phyloP scores from a whole-genome alignment of 2,888 invertebrate genomes.

The Scaptomyza cyrtandrae region DNA sequence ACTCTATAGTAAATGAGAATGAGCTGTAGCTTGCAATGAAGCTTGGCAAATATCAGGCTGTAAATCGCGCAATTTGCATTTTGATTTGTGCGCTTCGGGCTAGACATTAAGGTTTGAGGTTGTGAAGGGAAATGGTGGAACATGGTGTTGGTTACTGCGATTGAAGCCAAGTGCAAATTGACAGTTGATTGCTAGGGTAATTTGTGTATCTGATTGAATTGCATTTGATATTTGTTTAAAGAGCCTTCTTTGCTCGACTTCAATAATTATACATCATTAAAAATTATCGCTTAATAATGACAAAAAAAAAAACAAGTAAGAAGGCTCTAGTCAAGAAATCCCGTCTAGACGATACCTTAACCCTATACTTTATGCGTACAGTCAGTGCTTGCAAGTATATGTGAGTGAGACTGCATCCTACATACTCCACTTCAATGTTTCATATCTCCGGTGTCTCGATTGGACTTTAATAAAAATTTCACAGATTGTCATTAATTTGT shows the following conservation, averaged over 20 bases:
- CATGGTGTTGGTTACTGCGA: background rate
- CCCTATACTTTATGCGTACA: no score
- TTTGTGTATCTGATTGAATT: constrained; percentile 61
- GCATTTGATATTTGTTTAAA: constrained; percentile 42
- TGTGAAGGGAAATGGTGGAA: no score
- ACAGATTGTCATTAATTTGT: no score
- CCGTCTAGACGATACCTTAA: no score
- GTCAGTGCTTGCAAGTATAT: no score
- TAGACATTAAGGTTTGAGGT: constrained; percentile 47
- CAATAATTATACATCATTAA: constrained; percentile 3
- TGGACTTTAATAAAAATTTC: no score
- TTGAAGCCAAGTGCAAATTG: constrained; percentile 43
- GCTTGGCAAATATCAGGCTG: constrained; percentile 52
- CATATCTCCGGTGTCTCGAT: no score
- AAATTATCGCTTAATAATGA: background rate
- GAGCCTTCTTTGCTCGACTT: background rate
- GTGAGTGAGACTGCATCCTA: no score
- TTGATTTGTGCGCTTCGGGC: constrained; percentile 70
- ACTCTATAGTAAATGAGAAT: constrained; percentile 15
- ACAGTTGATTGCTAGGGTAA: constrained; percentile 44
- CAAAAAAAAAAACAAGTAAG: background rate
- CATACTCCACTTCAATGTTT: no score
- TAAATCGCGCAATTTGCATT: constrained; percentile 73
- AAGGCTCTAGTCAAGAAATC: no score
- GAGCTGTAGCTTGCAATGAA: constrained; percentile 30